phyloP scores from a whole-genome alignment of 2,888 invertebrate species.

The Rhamnusium bicolor region DNA sequence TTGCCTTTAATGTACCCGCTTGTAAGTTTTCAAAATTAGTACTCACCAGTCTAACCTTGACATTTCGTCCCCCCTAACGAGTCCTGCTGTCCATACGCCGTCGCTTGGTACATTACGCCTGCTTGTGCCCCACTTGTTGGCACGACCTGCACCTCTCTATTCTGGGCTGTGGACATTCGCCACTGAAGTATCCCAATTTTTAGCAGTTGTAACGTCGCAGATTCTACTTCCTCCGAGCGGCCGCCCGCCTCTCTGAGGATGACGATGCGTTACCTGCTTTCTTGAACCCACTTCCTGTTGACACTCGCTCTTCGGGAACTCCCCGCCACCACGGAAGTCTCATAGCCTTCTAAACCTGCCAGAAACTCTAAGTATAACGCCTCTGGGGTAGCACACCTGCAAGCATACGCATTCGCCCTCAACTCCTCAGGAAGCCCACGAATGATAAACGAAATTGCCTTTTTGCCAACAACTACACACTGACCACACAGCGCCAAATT shows the following conservation, averaged over 20 bases:
- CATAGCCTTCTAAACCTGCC: not conserved
- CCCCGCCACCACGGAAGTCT: not conserved
- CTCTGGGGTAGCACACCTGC: not conserved
- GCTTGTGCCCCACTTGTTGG: too few species aligned
- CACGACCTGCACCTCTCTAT: not conserved
- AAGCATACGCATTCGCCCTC: not conserved
- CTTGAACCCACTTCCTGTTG: not conserved
- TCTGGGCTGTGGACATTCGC: not conserved
- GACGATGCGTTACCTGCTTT: not conserved
- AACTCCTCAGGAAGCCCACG: not conserved
- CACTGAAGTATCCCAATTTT: not conserved
- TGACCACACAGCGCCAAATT: not conserved
- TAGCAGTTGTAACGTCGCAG: not conserved
- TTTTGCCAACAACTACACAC: not conserved
- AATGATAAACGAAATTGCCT: too few species aligned
- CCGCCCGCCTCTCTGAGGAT: not conserved
- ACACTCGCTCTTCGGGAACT: too few species aligned
- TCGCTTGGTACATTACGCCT: too few species aligned
- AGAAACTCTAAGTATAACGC: not conserved
- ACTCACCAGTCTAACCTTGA: too few species aligned
- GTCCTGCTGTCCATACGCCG: too few species aligned
- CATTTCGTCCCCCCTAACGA: too few species aligned
- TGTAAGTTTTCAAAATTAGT: too few species aligned
- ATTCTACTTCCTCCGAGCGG: not conserved
- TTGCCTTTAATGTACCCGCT: too few species aligned